A percentile compares a stretch with the other conserved stretches of the same genome.
These are phyloP conservation scores for Amphiura filiformis DNA, from an alignment of 35 echinoderm and acorn worm species.

Conservation along the genomic window DNA sequence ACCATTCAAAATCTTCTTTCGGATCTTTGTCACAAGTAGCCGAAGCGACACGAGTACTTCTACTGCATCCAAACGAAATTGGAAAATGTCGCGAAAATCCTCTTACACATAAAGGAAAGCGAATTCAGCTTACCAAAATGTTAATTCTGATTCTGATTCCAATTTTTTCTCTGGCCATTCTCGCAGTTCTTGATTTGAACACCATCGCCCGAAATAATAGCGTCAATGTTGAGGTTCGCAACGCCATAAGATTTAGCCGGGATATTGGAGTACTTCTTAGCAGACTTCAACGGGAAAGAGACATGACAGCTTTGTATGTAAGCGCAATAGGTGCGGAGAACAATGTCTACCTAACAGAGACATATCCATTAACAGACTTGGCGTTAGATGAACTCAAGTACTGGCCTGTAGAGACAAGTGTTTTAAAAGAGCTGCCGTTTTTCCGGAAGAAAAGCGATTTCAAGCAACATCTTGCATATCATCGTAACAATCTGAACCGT, in stretches of 20 bases:
- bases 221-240: slow-evolving; percentile 29
- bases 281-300: slow-evolving; percentile 60
- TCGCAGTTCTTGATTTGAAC: slow-evolving; percentile 56
- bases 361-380: slow-evolving; percentile 58
- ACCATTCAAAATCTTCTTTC: slow-evolving; percentile 42
- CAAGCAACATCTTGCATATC: slow-evolving; percentile 42
- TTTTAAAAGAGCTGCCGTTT: slow-evolving; percentile 57
- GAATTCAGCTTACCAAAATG: slow-evolving; percentile 75
- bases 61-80: slow-evolving; percentile 53
- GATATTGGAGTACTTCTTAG: slow-evolving; percentile 78
- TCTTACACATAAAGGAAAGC: slow-evolving; percentile 53
- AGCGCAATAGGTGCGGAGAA: slow-evolving; percentile 70
- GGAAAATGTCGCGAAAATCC: slow-evolving; percentile 63
- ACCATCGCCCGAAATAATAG: slow-evolving; percentile 51
- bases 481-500: slow-evolving; percentile 37
- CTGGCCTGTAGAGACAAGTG: slow-evolving; percentile 68
- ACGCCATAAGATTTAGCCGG: slow-evolving; percentile 74
- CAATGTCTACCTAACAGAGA: slow-evolving; percentile 58
- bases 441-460: slow-evolving; percentile 69
- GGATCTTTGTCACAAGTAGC: slow-evolving; percentile 54
- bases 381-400: slow-evolving; percentile 57
- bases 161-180: slow-evolving; percentile 58
- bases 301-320: slow-evolving; percentile 63
- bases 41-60: slow-evolving; percentile 40
- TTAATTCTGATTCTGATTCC: slow-evolving; percentile 54